Evolutionary conservation across 2,113 vertebrate genomes (phyloP).

Genomic region (Seriola quinqueradiata): DNA sequence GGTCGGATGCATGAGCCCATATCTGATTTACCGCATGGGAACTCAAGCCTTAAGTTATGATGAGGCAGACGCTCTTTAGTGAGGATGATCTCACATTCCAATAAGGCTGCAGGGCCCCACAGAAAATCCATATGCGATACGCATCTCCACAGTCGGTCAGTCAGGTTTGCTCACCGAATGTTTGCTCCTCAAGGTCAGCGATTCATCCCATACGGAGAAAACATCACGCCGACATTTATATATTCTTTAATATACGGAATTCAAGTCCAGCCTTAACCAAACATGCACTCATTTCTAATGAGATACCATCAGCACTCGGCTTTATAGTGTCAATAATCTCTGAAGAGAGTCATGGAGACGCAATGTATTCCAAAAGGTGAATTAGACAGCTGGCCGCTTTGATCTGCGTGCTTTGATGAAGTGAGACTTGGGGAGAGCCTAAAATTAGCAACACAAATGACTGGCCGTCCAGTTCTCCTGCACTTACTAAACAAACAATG

Average conservation of each 20-base stretch:
- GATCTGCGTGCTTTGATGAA: conserved; percentile 34
- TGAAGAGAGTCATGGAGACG: conserved; percentile 13
- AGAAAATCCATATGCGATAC: conserved; percentile 57
- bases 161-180: background rate
- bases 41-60: conserved; percentile 55
- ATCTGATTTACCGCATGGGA: conserved; percentile 55
- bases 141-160: conserved; percentile 43
- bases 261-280: conserved; percentile 13
- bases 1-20: conserved; percentile 27
- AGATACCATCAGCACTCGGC: background rate
- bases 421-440: conserved; percentile 11
- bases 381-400: conserved; percentile 52
- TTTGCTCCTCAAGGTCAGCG: conserved; percentile 47
- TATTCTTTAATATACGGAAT: conserved; percentile 18
- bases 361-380: conserved; percentile 28
- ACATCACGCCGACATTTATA: background rate
- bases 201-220: background rate
- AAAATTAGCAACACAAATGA: conserved; percentile 37
- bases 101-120: conserved; percentile 43
- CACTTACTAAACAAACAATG: conserved; percentile 10
- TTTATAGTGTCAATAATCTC: conserved; percentile 15
- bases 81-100: conserved; percentile 47
- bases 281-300: conserved; percentile 19
- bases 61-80: conserved; percentile 26
- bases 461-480: conserved; percentile 1